Evolutionary conservation across 37 sponge, comb jelly and placozoan species (phyloP).

Genomic region (Cladorhizidae sp.): DNA sequence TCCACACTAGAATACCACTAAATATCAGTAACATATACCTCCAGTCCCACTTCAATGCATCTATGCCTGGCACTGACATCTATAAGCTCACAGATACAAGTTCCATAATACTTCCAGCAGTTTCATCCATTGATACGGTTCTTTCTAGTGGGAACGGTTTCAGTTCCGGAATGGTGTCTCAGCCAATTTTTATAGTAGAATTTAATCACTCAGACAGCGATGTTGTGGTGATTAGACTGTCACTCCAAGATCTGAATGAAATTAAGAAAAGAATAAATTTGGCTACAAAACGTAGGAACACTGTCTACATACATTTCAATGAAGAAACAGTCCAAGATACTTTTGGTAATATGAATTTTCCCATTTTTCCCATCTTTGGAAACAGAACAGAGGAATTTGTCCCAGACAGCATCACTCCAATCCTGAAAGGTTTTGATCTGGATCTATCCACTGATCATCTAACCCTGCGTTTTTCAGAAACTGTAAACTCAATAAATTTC

Average conservation of each 20-base stretch:
- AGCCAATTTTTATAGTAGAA: constrained; percentile 6
- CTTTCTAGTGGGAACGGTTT: constrained; percentile 14
- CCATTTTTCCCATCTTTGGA: constrained; percentile 39
- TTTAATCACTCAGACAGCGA: constrained; percentile 58
- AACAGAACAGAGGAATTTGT: constrained; percentile 32
- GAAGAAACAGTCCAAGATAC: constrained; percentile 53
- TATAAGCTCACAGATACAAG: constrained; percentile 69
- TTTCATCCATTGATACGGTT: constrained; percentile 37
- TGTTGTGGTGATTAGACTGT: constrained; percentile 66
- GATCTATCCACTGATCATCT: constrained; percentile 64
- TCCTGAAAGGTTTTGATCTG: constrained; percentile 60
- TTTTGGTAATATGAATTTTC: constrained; percentile 60
- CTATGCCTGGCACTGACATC: constrained; percentile 11
- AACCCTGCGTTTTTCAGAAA: constrained; percentile 83
- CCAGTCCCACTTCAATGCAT: constrained; percentile 54
- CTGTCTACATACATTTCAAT: constrained; percentile 53
- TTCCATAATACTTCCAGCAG: constrained; percentile 17
- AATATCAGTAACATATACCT: constrained; percentile 77
- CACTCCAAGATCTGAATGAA: constrained; percentile 77
- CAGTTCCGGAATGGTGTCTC: constrained; percentile 11
- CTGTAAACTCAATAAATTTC: constrained; percentile 61
- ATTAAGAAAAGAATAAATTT: constrained; percentile 62
- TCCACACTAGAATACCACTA: constrained; percentile 40
- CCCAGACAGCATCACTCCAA: constrained; percentile 52
- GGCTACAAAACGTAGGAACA: constrained; percentile 58